Conservation (phyloP, 2,888 invertebrate species). For the Mimas tiliae region DNA sequence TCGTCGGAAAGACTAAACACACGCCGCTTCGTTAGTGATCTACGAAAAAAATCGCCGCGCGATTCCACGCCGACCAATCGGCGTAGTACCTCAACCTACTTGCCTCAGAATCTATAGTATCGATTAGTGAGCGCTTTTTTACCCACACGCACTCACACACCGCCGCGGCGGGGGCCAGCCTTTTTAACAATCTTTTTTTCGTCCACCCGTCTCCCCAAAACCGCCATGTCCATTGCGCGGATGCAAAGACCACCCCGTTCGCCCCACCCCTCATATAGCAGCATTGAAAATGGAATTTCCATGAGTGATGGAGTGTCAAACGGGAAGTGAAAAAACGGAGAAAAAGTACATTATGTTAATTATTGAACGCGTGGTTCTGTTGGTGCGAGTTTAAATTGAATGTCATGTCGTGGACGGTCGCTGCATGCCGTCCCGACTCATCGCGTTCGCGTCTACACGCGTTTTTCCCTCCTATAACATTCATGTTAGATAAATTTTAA, state of each 20-base stretch:
- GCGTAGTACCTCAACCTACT: constrained; percentile 75
- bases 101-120: constrained; percentile 84
- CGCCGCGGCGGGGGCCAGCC: constrained; percentile 75
- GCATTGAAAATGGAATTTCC: constrained; percentile 85
- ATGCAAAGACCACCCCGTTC: constrained; percentile 81
- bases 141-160: constrained; percentile 82
- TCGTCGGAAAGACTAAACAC: constrained; percentile 75
- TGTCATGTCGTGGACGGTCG: constrained; percentile 70
- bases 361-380: constrained; percentile 75
- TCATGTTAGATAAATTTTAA: constrained; percentile 53
- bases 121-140: constrained; percentile 83
- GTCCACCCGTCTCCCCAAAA: constrained; percentile 77
- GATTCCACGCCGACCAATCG: constrained; percentile 68
- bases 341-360: constrained; percentile 85
- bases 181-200: constrained; percentile 85
- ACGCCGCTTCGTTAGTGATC: constrained; percentile 69
- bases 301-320: constrained; percentile 85
- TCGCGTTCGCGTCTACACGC: constrained; percentile 58
- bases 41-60: constrained; percentile 65
- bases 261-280: constrained; percentile 75
- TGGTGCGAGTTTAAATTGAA: constrained; percentile 81
- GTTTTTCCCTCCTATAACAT: constrained; percentile 46
- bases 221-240: constrained; percentile 83
- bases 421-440: constrained; percentile 37
- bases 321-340: constrained; percentile 81